Base-by-base conservation (phyloP, 2,888 invertebrate genomes). In the Scaptomyza cyrtandrae region DNA sequence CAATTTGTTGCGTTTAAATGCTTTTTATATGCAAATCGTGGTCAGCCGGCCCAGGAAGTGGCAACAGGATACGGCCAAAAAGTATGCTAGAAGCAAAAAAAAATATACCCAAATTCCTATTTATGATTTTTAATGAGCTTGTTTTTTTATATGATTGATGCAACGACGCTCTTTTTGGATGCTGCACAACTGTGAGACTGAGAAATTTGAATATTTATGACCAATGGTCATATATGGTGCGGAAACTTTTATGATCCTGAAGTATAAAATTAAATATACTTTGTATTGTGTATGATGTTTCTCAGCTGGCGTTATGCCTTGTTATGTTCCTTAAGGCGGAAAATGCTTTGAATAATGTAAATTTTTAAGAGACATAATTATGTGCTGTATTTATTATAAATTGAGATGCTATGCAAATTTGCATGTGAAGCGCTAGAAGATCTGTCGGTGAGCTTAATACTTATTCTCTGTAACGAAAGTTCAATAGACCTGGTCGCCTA, bases 221-320 rank as follows among this genome's bases (percentile, higher is more conserved):
- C 90, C 90, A 90, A 84, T 90, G 90, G 90, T 90, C 90, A 90
- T 87, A 88, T 90, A 87, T 90, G 86, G 75, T 77, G 89, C 78
- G 90, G 89, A 90, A 90, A 90, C 89, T 82, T 89, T 90, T 89
- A 83, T 81, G 86, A 85, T 88, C 83, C 76, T 58, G 57, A 55
- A 70, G 80, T 75, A 81, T 84, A 62, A 75, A 79, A 78, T 84
- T 80, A 76, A 63, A 43, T 31, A 44, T 14, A 53, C 14, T 54
- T 41, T 16, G 27, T 64, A 19, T 37, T 45, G 9, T 64, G 45
- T 54, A n/a, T 33, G 33, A 37, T 14, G 39, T 63, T 62, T 62
- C 71, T 73, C 69, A 70, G 54, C 58, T 71, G 70, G 65, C 60
- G 11, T 45, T 62, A 75, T 84, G 86, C 83, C 68, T 83, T n/a